A percentile compares a stretch with the other conserved stretches of the same genome.
phyloP scores from a whole-genome alignment of 1,140 invertebrate species.

The Adoxophyes honmai region DNA sequence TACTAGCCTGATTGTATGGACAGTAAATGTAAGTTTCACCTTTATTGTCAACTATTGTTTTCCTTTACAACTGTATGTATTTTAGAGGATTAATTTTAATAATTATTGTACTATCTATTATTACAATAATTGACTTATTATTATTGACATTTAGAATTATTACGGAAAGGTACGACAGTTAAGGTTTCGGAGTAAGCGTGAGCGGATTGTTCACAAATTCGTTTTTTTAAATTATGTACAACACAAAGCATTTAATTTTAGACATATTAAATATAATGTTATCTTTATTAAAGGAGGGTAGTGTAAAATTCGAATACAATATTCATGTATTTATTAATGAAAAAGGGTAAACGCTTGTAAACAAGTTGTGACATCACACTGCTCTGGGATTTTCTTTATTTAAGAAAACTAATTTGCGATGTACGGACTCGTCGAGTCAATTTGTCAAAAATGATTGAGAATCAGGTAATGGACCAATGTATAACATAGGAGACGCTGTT shows the following conservation, averaged over 20 bases:
- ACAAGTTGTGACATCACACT: constrained; percentile 62
- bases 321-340: constrained; percentile 58
- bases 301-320: constrained; percentile 46
- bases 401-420: constrained; percentile 43
- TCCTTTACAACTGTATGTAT: constrained; percentile 67
- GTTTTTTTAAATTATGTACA: constrained; percentile 65
- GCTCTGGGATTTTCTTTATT: constrained; percentile 53
- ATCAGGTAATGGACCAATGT: constrained; percentile 63
- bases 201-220: constrained; percentile 38
- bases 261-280: constrained; percentile 73
- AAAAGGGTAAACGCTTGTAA: constrained; percentile 49
- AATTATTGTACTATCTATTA: constrained; percentile 68
- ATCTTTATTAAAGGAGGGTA: constrained; percentile 59
- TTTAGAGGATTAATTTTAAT: constrained; percentile 69
- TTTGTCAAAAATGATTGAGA: constrained; percentile 39
- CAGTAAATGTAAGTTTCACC: constrained; percentile 61
- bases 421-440: constrained; percentile 26
- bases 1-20: constrained; percentile 22
- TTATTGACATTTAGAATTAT: constrained; percentile 62
- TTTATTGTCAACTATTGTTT: constrained; percentile 63
- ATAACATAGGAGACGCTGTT: constrained; percentile 46
- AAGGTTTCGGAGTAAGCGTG: constrained; percentile 30
- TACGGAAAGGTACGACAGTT: constrained; percentile 46
- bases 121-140: constrained; percentile 67
- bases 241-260: constrained; percentile 76